A percentile compares a stretch with the other conserved stretches of the same genome.
These are phyloP conservation scores for Chironomus tentans DNA, from an alignment of 2,888 invertebrate genomes.

Conservation along the genomic window DNA sequence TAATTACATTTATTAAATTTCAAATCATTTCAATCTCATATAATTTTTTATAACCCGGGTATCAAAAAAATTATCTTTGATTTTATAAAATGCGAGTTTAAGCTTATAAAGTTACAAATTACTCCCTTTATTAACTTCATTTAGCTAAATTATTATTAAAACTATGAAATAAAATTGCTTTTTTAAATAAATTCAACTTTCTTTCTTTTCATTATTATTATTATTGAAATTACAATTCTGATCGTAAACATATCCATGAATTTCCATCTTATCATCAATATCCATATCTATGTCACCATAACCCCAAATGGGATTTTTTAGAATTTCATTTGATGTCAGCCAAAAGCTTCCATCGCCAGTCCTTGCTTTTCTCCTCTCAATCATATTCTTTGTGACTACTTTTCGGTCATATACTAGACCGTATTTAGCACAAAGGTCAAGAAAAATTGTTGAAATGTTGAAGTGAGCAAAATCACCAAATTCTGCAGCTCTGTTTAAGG, in stretches of 20 bases:
- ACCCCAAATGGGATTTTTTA: slow-evolving; percentile 49
- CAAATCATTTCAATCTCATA: too few relatives aligned
- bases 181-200: neutral
- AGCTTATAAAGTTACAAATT: too few relatives aligned
- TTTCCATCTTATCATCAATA: slow-evolving; percentile 52
- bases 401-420: slow-evolving; percentile 77
- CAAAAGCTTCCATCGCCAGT: slow-evolving; percentile 63
- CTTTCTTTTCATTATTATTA: neutral
- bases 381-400: slow-evolving; percentile 61
- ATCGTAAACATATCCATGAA: neutral
- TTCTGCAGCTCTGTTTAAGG: neutral
- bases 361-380: slow-evolving; percentile 56
- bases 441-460: neutral
- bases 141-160: too few relatives aligned
- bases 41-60: too few relatives aligned
- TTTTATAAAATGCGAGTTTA: too few relatives aligned
- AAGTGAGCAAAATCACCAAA: neutral
- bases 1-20: too few relatives aligned
- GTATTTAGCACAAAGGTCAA: neutral
- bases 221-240: neutral
- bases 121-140: too few relatives aligned
- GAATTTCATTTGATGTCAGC: neutral
- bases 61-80: too few relatives aligned
- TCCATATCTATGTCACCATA: slow-evolving; percentile 74
- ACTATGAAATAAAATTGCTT: too few relatives aligned